Base-by-base conservation (phyloP, 2,888 invertebrate genomes). In the Halictus quadricinctus region DNA sequence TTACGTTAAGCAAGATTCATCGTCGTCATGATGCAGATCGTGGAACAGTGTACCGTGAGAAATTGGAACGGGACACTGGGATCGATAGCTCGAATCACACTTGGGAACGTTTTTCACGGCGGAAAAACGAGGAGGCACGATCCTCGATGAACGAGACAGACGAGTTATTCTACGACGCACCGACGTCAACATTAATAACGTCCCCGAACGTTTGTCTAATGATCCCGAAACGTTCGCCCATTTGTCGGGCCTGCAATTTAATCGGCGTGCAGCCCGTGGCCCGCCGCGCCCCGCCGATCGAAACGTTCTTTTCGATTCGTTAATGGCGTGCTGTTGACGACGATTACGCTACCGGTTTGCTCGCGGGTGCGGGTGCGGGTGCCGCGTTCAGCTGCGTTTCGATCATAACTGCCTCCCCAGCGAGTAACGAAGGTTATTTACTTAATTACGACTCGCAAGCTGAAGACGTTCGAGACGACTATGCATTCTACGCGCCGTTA, bases 151-250 rank as follows among this genome's bases (percentile, higher is more conserved):
- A 79, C 79, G 84, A 87, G 84, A 88, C 83, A 82, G 79, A 90
- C 83, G 86, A 84, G 43, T 86, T 80, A 75, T 85, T 85, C 48
- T 80, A 69, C 76, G 81, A 82, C 77, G 80, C 73, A 81, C 70
- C 86, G 82, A 88, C 88, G 83, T 88, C 82, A 84, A 82, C 88
- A 88, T 90, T 90, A 90, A 90, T 88, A 87, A 85, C 81, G 84
- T 78, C 75, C 70, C 81, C 64, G 72, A 85, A 82, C 78, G 79
- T 89, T 89, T 84, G 88, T 89, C 83, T 89, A 88, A 89, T 89
- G 84, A 89, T 89, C 80, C 82, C 76, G 84, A 88, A 89, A 88
- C 75, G 83, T 64, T 80, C 82, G 73, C 50, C 82, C 81, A 89
- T 89, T 89, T 87, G 85, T 87, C 80, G 79, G 58, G 29, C 29